phyloP scores from a whole-genome alignment of 2,888 invertebrate species.

The Hyppa rectilinea region DNA sequence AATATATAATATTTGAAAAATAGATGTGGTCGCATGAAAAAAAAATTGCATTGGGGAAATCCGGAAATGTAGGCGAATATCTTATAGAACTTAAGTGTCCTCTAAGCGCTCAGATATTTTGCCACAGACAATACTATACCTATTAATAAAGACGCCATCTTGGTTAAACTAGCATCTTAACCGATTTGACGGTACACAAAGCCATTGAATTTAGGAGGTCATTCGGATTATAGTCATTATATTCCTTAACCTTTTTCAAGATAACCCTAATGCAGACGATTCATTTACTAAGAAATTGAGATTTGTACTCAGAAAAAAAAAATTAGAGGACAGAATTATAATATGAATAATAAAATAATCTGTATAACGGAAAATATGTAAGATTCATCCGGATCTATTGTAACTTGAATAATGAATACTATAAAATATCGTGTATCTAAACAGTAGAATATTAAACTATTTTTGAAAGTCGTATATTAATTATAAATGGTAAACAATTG shows the following conservation, averaged over 20 bases:
- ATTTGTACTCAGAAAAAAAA: conserved; percentile 16
- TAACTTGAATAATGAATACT: conserved; percentile 41
- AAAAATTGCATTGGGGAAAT: background rate
- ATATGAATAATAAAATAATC: conserved; percentile 31
- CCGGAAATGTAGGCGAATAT: background rate
- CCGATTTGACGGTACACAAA: background rate
- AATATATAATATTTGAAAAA: background rate
- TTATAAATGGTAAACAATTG: conserved; percentile 51
- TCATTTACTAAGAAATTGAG: conserved; percentile 24
- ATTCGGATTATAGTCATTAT: background rate
- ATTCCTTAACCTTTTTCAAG: conserved; percentile 4
- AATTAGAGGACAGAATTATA: conserved; percentile 17
- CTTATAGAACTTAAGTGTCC: background rate
- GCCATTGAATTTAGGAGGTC: background rate
- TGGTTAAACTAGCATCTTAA: background rate
- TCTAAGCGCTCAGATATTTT: background rate
- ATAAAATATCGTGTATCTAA: conserved; percentile 64
- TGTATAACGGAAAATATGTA: conserved; percentile 38
- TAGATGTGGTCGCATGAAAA: conserved; percentile 7
- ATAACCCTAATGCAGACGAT: conserved; percentile 17
- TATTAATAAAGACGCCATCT: background rate
- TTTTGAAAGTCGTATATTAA: conserved; percentile 60
- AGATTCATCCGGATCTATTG: conserved; percentile 36
- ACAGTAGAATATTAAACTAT: conserved; percentile 63
- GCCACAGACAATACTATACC: conserved; percentile 5